Base-by-base conservation (phyloP, 2,797 vertebrate species). In the Spinus olivaceus region DNA sequence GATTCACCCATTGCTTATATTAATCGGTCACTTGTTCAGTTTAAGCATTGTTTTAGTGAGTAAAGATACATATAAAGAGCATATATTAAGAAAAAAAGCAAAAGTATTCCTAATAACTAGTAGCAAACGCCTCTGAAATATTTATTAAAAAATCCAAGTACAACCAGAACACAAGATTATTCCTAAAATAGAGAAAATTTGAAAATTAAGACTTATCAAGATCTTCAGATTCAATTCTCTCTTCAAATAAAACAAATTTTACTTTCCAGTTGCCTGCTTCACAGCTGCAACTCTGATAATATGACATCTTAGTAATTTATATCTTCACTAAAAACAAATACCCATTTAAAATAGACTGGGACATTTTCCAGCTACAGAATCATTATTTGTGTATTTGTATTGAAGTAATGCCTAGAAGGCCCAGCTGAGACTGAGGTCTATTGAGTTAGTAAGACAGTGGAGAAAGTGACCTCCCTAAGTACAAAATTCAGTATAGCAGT, bases 331-430 rank as follows among this genome's bases (percentile, higher is more conserved):
- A 83, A 88, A 88, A 88, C 65, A 94, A 92, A 96, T 32, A 80
- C 9, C 17, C 73, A 24, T 73, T 90, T 93, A 81, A 92, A 94
- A 88, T 3, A 89, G 56, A 92, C 14, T 0, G 0, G 54, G 82
- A 90, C 35, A 76, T 86, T 83, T 91, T 94, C 86, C 89, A 92
- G 76, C 53, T 86, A 72, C 65, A 72, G 74, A 74, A 64, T 66
- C 70, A 60, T 90, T 91, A 81, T 88, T 86, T 92, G 66, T 84
- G 41, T 84, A 71, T 93, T 93, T 95, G 41, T 88, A 64, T n/a
- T 84, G 82, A 92, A 94, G 63, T 39, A 76, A 66, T 73, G 82
- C 87, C 92, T 92, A 47, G 84, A 92, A 96, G 91, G 73, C 49
- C 18, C 47, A 44, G 50, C 70, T 66, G 70, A 88, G 50, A 51